Evolutionary conservation across 2,888 invertebrate species (phyloP).

Genomic region (Ophioninae sp.): DNA sequence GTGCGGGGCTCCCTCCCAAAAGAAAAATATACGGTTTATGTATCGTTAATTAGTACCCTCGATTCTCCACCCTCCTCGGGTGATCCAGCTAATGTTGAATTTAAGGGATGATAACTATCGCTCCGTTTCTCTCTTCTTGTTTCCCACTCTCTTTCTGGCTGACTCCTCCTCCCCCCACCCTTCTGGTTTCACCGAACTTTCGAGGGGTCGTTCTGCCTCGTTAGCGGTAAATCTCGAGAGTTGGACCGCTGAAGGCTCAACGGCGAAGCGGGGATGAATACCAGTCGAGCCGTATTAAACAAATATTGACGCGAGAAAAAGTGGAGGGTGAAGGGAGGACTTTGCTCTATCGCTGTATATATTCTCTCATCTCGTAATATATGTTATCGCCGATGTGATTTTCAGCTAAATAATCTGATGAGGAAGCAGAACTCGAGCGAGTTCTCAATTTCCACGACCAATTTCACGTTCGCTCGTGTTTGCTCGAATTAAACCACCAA

Average conservation of each 20-base stretch:
- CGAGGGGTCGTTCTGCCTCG: constrained; percentile 54
- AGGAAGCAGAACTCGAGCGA: constrained; percentile 64
- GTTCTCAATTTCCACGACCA: neutral
- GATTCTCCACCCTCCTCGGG: constrained; percentile 21
- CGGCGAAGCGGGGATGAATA: constrained; percentile 35
- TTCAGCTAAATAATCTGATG: neutral
- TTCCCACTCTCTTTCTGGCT: neutral
- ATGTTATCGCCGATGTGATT: constrained; percentile 71
- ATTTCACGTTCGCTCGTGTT: neutral
- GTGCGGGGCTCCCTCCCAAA: neutral
- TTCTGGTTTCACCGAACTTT: constrained; percentile 19
- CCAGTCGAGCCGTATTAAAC: constrained; percentile 70
- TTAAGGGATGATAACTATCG: constrained; percentile 20
- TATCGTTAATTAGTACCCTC: constrained; percentile 43
- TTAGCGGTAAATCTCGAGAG: constrained; percentile 59
- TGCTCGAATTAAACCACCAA: neutral
- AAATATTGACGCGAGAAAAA: constrained; percentile 64
- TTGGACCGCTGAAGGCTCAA: constrained; percentile 25
- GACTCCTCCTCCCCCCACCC: neutral
- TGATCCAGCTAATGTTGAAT: constrained; percentile 44
- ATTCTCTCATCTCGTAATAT: constrained; percentile 35
- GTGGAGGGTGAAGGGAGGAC: constrained; percentile 33
- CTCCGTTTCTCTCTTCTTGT: neutral
- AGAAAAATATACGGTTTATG: constrained; percentile 1
- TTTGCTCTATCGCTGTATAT: constrained; percentile 17